Evolutionary conservation across 1,140 invertebrate genomes (phyloP), one percentile per base, ranked within the genome.

Genomic region (Lepidurus apus): DNA sequence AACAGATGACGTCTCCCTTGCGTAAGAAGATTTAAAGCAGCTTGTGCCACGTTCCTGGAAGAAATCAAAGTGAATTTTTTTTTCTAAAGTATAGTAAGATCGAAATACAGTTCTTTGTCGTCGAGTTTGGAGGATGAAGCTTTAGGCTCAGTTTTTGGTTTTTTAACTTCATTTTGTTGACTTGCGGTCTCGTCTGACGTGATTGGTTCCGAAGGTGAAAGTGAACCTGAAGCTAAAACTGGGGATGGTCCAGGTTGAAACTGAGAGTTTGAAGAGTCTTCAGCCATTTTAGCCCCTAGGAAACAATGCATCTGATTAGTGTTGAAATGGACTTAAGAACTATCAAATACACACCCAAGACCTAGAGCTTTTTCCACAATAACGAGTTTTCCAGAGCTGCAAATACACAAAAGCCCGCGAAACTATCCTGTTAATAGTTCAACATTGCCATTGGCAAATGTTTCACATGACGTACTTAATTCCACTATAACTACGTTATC

Each of bases 1-100:
- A 94, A 85, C 43, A 94, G 88, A 83, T 94, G 91, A 8, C 93
- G 87, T 80, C 92, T 91, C 1, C 93, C 93, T 79, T 91, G 88
- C 17, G 89, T 89, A 43, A 94, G 82, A 78, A 87, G 82, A 73
- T 87, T 87, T 7, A 86, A 76, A 6, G 88, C 88, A 79, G 84
- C 82, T 80, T 81, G 79, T 7, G 80, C 53, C 24, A 34, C 43
- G 42, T 82, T 81, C 34, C 77, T 80, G 42, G 13, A 45, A 34
- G 34, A 74, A 42, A 73, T 11, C 1, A 4, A 47, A 65, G 6
- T 77, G 45, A 21, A 13, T 65, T 13, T 21, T 65, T 17, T 6
- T 9, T 6, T 21, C 13, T 47, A 47, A 6, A 10, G 3, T 47
- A 47, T 0, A 10, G 3, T 21, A 65, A 65, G 53, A 65, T 0